Base-by-base conservation (phyloP, 2,888 invertebrate genomes). In the Apamea epomidion region DNA sequence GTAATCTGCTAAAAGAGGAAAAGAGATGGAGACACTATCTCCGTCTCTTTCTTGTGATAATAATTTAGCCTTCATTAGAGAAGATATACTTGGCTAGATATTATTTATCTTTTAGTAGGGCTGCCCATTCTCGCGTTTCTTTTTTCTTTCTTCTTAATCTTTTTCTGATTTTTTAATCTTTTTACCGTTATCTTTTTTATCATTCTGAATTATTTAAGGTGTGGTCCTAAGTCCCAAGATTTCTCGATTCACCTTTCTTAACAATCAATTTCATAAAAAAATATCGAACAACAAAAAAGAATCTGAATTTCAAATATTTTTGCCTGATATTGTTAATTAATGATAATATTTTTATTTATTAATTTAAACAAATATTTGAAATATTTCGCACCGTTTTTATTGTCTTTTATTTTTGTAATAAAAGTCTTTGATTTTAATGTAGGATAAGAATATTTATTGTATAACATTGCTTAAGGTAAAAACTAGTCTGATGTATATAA, bases 71-170 rank as follows among this genome's bases (percentile, higher is more conserved):
- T 48, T 62, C 54, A 74, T 54, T 60, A 70, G 37, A 80, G 73
- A 65, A 21, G 12, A 25, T 48, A 72, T 37, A 67, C 10, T 16
- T 72, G 18, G 80, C 84, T 64, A 25, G 58, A 74, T 80, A 16
- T 73, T 80, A 84, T 84, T 74, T 51, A 32, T 78, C 78, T 86
- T 86, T 82, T 85, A 83, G 87, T 83, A 85, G 83, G 87, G 85
- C 78, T 68, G 85, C 25, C 64, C 42, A 37, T 32, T 32, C 21
- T 45, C 18, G 14, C 1, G 2, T 48, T 64, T 21, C 16, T 21
- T 37, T 37, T 18, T 4, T 32, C 3, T 48, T 45, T 8, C 12
- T 18, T 37, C 25, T 42, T 62, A 2, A 16, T 1, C 0, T n/a
- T 74, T n/a, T 2, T 51, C 21, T 18, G 6, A 12, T 10, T 51